Conservation (phyloP, 2,888 invertebrate species). For the Drosophila neutralis region DNA sequence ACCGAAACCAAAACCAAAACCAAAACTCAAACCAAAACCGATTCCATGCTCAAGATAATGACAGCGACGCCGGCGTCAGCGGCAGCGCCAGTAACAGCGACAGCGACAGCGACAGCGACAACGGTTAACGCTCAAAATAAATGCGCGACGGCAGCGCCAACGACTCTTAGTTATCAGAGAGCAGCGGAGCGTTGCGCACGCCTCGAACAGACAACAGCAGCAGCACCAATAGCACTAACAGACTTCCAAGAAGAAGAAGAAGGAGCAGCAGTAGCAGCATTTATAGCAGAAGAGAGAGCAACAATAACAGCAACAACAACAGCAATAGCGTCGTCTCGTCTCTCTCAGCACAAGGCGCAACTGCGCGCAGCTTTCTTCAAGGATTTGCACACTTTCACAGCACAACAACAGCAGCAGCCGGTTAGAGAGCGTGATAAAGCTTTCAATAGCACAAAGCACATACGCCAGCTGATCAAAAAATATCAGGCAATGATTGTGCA, state of each 20-base stretch:
- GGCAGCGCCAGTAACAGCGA: conserved; percentile 45
- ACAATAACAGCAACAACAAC: conserved; percentile 22
- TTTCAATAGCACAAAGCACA: conserved; percentile 27
- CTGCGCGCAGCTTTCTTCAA: conserved; percentile 76
- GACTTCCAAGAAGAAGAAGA: conserved; percentile 4
- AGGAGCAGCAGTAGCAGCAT: conserved; percentile 24
- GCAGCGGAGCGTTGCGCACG: conserved; percentile 71
- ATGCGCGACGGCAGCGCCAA: conserved; percentile 71
- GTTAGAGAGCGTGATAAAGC: conserved; percentile 24
- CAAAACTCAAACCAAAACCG: conserved; percentile 45
- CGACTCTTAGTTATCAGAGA: conserved; percentile 79
- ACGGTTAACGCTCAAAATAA: conserved; percentile 77
- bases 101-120: conserved; percentile 37
- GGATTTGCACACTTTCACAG: conserved; percentile 43
- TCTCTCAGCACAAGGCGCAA: conserved; percentile 76
- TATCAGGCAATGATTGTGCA: conserved; percentile 66
- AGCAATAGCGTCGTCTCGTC: conserved; percentile 19
- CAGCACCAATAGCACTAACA: conserved; percentile 16
- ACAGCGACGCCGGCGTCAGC: conserved; percentile 57
- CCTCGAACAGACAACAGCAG: conserved; percentile 34
- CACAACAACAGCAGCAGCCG: conserved; percentile 10
- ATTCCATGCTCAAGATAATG: conserved; percentile 71
- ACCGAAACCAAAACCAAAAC: conserved; percentile 28
- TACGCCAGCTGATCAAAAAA: conserved; percentile 69
- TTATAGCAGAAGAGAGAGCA: conserved; percentile 13